These are phyloP conservation scores for Diarsia rubi DNA, from an alignment of 2,888 invertebrate genomes.

Conservation along the genomic window DNA sequence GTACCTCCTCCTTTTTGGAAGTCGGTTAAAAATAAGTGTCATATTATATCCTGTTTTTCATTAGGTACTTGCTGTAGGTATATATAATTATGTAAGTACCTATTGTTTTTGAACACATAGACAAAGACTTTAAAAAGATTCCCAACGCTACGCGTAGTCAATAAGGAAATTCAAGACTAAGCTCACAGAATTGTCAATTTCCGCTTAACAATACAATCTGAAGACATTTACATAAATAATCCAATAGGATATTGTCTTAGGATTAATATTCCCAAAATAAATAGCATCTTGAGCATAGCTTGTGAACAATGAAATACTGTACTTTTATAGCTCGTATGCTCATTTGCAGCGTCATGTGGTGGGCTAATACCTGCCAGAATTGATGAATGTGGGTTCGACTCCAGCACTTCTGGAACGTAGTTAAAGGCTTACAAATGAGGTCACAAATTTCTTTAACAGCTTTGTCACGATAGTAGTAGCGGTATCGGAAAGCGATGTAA, in stretches of 20 bases:
- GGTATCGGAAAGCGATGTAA: no score
- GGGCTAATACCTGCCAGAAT: not conserved
- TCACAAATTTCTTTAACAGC: no score
- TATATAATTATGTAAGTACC: no score
- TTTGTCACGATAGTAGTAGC: no score
- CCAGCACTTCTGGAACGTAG: not conserved
- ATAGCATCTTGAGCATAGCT: not conserved
- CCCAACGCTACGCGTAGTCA: not conserved
- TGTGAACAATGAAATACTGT: not conserved
- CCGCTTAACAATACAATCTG: conserved; percentile 11
- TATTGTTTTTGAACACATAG: not conserved
- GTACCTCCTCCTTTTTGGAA: no score
- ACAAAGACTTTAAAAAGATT: not conserved
- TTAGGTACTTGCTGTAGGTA: not conserved
- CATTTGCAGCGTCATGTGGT: not conserved
- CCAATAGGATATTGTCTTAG: conserved; percentile 15
- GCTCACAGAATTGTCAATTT: conserved; percentile 21
- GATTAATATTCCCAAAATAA: conserved; percentile 3
- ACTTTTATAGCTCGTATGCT: not conserved
- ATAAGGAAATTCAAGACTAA: conserved; percentile 8
- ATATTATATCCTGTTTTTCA: not conserved
- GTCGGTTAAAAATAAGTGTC: no score
- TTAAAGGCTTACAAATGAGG: not conserved
- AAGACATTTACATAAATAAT: conserved; percentile 34
- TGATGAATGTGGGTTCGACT: not conserved